Evolutionary conservation across 2,888 invertebrate species (phyloP), one percentile per base, ranked within the genome.

Genomic region (Hirtodrosophila alboralis): DNA sequence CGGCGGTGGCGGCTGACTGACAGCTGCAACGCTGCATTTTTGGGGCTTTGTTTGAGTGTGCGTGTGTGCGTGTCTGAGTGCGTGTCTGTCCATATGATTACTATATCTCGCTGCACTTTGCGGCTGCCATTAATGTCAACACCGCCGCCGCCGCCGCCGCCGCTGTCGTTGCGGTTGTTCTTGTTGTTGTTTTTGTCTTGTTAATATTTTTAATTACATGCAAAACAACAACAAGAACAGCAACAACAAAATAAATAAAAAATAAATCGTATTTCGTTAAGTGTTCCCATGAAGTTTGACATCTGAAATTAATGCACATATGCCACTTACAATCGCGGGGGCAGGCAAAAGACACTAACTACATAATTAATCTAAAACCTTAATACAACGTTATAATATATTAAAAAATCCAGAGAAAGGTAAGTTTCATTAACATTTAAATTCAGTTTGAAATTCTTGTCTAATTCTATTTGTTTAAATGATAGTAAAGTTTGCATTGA

Each of bases 271-370:
- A 62, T 78, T 68, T 51, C 80, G 44, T 76, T 69, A 65, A 74
- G 83, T 80, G 76, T 85, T 71, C 80, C 80, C 60, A 62, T 75
- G 86, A 79, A 71, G 76, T 84, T 80, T 83, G 86, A 86, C 79
- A 79, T 57, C 59, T 43, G 37, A 64, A 75, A 62, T 75, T 36
- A 68, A 83, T 83, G 84, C 74, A 81, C 30, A 40, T 47, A 40
- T 47, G 36, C 49, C 57, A 59, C 43, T 40, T 36, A 33, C 63
- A 56, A 14, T n/a, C 13, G 45, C 23, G 23, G 23, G 23, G 7
- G 23, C 23, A 23, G 13, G 6, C 34, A 10, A 23, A 18, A 28
- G 14, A 9, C n/a, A n/a, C n/a, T n/a, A 7, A 48, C 21, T 30
- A 26, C 13, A 37, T 10, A 7, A 23, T 23, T 23, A 26, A 14